Percentiles rank a stretch among this genome's conserved stretches.
phyloP scores from a whole-genome alignment of 2,888 invertebrate species.

The Eupithecia dodoneata region DNA sequence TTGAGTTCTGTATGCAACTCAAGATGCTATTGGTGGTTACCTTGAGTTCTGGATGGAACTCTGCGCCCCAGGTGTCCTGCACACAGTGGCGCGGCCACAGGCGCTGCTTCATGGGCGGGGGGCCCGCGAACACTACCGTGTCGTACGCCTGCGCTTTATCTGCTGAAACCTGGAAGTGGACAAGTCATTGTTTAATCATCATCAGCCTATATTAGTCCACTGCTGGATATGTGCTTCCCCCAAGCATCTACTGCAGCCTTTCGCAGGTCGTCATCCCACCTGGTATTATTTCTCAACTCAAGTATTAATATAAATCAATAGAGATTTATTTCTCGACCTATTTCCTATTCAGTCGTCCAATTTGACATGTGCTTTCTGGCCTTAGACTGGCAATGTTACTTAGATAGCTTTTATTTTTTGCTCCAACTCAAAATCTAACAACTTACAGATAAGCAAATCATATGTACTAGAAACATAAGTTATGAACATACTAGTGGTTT shows the following conservation, averaged over 20 bases:
- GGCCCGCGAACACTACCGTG: slow-evolving; percentile 95
- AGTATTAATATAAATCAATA: neutral
- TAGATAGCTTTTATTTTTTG: too few species aligned
- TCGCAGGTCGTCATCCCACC: too few species aligned
- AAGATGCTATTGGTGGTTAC: slow-evolving; percentile 62
- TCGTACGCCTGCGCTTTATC: slow-evolving; percentile 93
- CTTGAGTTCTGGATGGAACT: slow-evolving; percentile 95
- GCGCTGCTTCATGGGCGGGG: slow-evolving; percentile 93
- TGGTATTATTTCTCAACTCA: too few species aligned
- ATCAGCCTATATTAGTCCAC: too few species aligned
- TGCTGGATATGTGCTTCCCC: too few species aligned
- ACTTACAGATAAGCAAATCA: too few species aligned
- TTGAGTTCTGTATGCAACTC: slow-evolving; percentile 95
- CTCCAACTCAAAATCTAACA: too few species aligned
- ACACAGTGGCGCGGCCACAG: slow-evolving; percentile 99
- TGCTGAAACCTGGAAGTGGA: slow-evolving; percentile 82
- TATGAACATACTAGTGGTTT: too few species aligned
- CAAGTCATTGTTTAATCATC: neutral
- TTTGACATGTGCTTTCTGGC: neutral
- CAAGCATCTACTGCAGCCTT: too few species aligned
- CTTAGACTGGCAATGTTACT: neutral
- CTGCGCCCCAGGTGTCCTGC: slow-evolving; percentile 97
- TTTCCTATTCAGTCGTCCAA: neutral
- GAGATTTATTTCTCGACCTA: neutral
- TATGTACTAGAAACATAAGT: too few species aligned